Evolutionary conservation across 2,888 invertebrate species (phyloP).

Genomic region (Magallana nippona): DNA sequence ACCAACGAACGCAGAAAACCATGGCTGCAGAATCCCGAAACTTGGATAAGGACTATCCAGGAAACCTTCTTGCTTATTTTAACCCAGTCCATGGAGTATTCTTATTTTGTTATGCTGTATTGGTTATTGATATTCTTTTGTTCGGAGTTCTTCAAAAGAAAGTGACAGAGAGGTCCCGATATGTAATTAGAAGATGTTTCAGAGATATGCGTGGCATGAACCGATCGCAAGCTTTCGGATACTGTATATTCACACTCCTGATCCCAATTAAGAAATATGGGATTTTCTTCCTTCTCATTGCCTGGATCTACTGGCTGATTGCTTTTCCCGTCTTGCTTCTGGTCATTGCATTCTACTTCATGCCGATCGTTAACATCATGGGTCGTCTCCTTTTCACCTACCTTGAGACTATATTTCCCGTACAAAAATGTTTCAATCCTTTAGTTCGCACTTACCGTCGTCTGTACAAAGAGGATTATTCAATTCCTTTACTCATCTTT

Average conservation of each 20-base stretch:
- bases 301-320: slow-evolving; percentile 65
- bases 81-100: slow-evolving; percentile 74
- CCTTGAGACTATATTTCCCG: slow-evolving; percentile 63
- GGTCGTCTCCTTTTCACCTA: slow-evolving; percentile 68
- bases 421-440: slow-evolving; percentile 2
- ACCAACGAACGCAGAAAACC: background rate
- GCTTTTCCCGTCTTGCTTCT: slow-evolving; percentile 63
- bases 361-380: slow-evolving; percentile 73
- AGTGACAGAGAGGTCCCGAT: slow-evolving; percentile 62
- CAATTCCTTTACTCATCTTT: background rate
- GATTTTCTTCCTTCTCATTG: slow-evolving; percentile 67
- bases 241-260: slow-evolving; percentile 65
- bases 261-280: slow-evolving; percentile 73
- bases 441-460: background rate
- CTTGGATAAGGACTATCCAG: slow-evolving; percentile 55
- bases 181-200: slow-evolving; percentile 63
- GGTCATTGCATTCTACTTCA: slow-evolving; percentile 69
- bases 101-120: slow-evolving; percentile 69
- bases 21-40: background rate
- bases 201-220: slow-evolving; percentile 66
- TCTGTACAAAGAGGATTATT: background rate
- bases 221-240: slow-evolving; percentile 55
- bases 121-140: slow-evolving; percentile 64
- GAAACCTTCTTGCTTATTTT: slow-evolving; percentile 69
- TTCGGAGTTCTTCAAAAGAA: slow-evolving; percentile 60